A percentile compares a stretch with the other conserved stretches of the same genome.
These are phyloP conservation scores for Orchesella cincta DNA, from an alignment of 1,140 invertebrate genomes.

Conservation along the genomic window DNA sequence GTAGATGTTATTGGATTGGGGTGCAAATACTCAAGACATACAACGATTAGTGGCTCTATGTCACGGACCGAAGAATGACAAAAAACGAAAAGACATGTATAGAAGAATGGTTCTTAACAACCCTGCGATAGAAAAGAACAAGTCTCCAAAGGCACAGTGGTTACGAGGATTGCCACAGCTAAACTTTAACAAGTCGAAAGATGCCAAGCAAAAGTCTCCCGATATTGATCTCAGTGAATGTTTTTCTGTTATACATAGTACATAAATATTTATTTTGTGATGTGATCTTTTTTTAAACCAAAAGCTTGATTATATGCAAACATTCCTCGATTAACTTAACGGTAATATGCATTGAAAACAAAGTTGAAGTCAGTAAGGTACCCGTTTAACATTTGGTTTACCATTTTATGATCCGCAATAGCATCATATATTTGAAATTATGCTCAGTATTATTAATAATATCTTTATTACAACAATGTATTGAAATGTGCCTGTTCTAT, in stretches of 20 bases:
- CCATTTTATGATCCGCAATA: too few species aligned
- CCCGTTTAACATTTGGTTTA: too few species aligned
- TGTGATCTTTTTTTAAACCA: too few species aligned
- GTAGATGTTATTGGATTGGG: slow-evolving; percentile 43
- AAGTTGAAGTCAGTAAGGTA: too few species aligned
- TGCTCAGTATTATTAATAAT: too few species aligned
- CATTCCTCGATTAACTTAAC: too few species aligned
- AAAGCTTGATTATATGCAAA: too few species aligned
- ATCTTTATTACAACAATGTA: too few species aligned
- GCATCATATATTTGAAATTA: too few species aligned
- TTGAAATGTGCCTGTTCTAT: too few species aligned
- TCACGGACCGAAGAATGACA: slow-evolving; percentile 29
- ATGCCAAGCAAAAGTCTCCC: slow-evolving; percentile 1
- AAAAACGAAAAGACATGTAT: slow-evolving; percentile 43
- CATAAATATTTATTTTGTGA: too few species aligned
- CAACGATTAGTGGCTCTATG: slow-evolving; percentile 12
- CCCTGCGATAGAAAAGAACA: slow-evolving; percentile 34
- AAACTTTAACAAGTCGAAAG: slow-evolving; percentile 8
- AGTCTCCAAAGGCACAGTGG: slow-evolving; percentile 39
- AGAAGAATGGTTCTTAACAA: slow-evolving; percentile 34
- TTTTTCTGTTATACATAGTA: slow-evolving; percentile 45
- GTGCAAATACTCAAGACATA: slow-evolving; percentile 37
- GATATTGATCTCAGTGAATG: slow-evolving; percentile 48
- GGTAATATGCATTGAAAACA: too few species aligned
- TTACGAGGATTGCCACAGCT: slow-evolving; percentile 33